Percentiles rank a stretch among this genome's conserved stretches.
Conservation (phyloP, 2,113 vertebrate genomes). For the Alligator sinensis region DNA sequence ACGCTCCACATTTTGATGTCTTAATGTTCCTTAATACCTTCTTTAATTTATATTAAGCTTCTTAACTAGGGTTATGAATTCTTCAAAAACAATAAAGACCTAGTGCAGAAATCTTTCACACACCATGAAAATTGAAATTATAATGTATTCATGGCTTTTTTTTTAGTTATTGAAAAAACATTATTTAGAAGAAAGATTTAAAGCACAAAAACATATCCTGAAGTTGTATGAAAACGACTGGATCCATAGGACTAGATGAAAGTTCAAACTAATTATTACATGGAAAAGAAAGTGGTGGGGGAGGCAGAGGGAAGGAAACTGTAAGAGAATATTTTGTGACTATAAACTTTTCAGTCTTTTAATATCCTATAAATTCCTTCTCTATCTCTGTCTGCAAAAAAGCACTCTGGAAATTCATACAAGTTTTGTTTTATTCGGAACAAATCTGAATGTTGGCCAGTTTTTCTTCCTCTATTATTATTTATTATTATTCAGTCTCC, state of each 20-base stretch:
- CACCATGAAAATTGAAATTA: constrained; percentile 78
- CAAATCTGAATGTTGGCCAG: neutral
- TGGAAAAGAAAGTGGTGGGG: constrained; percentile 36
- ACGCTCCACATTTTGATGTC: constrained; percentile 84
- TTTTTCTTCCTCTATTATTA: neutral
- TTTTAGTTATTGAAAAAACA: constrained; percentile 53
- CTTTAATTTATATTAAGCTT: constrained; percentile 89
- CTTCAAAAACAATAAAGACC: constrained; percentile 86
- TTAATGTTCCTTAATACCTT: constrained; percentile 87
- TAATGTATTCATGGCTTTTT: constrained; percentile 59
- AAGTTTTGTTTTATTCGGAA: constrained; percentile 5
- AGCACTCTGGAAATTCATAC: neutral
- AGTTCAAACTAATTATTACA: constrained; percentile 58
- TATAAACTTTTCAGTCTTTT: neutral
- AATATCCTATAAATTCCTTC: constrained; percentile 9
- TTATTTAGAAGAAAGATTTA: constrained; percentile 67
- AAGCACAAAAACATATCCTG: constrained; percentile 55
- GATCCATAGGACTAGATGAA: constrained; percentile 46
- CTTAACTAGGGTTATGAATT: constrained; percentile 85
- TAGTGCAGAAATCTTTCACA: constrained; percentile 76
- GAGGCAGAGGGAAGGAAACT: neutral
- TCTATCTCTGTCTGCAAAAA: neutral
- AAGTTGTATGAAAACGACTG: constrained; percentile 63
- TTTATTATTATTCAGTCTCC: neutral
- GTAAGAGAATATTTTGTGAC: neutral